phyloP scores from a whole-genome alignment of 2,797 vertebrate genomes.

The Smutsia gigantea region DNA sequence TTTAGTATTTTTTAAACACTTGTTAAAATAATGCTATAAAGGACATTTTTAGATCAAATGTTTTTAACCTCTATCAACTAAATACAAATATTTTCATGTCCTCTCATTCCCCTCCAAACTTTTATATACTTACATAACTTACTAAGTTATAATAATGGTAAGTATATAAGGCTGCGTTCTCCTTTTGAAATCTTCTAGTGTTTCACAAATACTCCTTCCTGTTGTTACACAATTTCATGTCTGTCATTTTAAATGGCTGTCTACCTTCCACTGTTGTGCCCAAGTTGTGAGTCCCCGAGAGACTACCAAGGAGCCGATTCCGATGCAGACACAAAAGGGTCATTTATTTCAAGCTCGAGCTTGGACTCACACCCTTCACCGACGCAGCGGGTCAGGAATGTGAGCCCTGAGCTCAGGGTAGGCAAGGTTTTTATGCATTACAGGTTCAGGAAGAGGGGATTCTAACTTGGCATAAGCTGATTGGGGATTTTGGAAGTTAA shows the following conservation, averaged over 20 bases:
- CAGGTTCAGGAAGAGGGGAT: too few relatives aligned
- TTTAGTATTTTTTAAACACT: not conserved
- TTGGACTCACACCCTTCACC: too few relatives aligned
- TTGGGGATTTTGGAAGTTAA: too few relatives aligned
- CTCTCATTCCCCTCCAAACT: not conserved
- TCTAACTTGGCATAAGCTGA: too few relatives aligned
- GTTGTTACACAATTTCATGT: conserved; percentile 3
- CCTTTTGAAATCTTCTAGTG: not conserved
- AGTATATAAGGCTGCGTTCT: not conserved
- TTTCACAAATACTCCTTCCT: conserved; percentile 31
- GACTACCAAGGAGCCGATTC: too few relatives aligned
- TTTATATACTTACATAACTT: conserved; percentile 27
- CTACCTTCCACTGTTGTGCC: not conserved
- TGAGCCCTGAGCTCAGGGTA: too few relatives aligned
- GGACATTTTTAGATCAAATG: conserved; percentile 8
- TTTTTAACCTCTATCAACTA: conserved; percentile 27
- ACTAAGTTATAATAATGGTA: not conserved
- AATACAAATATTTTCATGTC: conserved; percentile 35
- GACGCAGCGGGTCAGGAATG: too few relatives aligned
- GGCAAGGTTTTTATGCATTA: too few relatives aligned
- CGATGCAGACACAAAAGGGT: too few relatives aligned
- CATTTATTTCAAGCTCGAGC: too few relatives aligned
- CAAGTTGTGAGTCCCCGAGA: too few relatives aligned
- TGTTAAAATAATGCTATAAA: conserved; percentile 53
- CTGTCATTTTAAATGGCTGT: conserved; percentile 9